Evolutionary conservation across 2,888 invertebrate genomes (phyloP).

Genomic region (Zygothrica quintamaculata): DNA sequence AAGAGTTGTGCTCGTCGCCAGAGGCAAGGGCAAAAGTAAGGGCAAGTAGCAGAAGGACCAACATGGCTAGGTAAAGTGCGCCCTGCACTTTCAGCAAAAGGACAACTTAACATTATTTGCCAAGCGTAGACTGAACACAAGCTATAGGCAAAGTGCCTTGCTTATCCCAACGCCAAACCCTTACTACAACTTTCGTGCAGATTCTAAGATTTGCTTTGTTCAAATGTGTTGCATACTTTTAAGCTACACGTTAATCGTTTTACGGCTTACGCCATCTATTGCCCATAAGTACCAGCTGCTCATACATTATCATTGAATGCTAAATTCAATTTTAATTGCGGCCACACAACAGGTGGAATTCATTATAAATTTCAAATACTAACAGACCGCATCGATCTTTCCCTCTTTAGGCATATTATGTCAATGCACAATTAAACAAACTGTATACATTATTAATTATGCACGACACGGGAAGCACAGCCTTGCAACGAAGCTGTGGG

Average conservation of each 20-base stretch:
- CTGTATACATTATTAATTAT: constrained; percentile 57
- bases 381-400: constrained; percentile 36
- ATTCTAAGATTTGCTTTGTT: constrained; percentile 18
- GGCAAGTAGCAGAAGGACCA: not conserved
- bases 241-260: constrained; percentile 40
- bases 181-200: constrained; percentile 41
- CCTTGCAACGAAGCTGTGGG: constrained; percentile 19
- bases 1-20: constrained; percentile 9
- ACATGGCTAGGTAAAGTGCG: constrained; percentile 1
- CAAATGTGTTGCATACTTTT: constrained; percentile 42
- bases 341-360: constrained; percentile 40
- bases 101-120: constrained; percentile 66
- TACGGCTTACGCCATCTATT: constrained; percentile 45
- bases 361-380: constrained; percentile 49
- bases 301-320: constrained; percentile 28
- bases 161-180: constrained; percentile 8
- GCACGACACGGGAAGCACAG: constrained; percentile 41
- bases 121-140: constrained; percentile 12
- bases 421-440: constrained; percentile 27
- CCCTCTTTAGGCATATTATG: constrained; percentile 31
- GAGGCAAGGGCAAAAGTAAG: not conserved
- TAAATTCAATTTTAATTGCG: constrained; percentile 36
- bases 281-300: constrained; percentile 21
- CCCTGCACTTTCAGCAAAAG: constrained; percentile 23
- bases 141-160: constrained; percentile 35